A percentile compares a stretch with the other conserved stretches of the same genome.
Evolutionary conservation across 2,888 invertebrate species (phyloP).

Genomic region (Drosophila paranaensis): DNA sequence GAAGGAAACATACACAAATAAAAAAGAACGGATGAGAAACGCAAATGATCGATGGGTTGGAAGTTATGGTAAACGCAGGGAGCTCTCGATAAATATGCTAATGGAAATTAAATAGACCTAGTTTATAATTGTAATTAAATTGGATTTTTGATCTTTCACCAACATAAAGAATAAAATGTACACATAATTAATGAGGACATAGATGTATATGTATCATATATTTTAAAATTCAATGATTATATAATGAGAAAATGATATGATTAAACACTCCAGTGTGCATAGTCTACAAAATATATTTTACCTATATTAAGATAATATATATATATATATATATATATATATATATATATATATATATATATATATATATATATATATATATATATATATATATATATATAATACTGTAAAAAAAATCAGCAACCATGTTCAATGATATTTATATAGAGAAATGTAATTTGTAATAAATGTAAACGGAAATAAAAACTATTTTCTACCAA

Average conservation of each 20-base stretch:
- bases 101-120: conserved; percentile 46
- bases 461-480: conserved; percentile 51
- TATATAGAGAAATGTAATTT: conserved; percentile 41
- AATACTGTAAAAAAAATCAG: conserved; percentile 36
- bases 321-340: conserved; percentile 11
- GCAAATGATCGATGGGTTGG: conserved; percentile 29
- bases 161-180: conserved; percentile 33
- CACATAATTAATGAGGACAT: conserved; percentile 36
- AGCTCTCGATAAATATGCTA: conserved; percentile 30
- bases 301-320: conserved; percentile 10
- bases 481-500: conserved; percentile 65
- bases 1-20: background rate
- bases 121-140: conserved; percentile 58
- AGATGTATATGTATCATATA: conserved; percentile 72
- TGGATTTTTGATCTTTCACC: conserved; percentile 54
- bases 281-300: conserved; percentile 37
- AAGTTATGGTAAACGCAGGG: conserved; percentile 37
- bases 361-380: conserved; percentile 2
- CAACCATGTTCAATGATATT: conserved; percentile 57
- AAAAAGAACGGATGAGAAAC: conserved; percentile 20
- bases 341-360: conserved; percentile 13
- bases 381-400: conserved; percentile 26
- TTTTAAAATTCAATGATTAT: conserved; percentile 75
- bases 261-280: conserved; percentile 30
- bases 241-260: conserved; percentile 32